Conservation (phyloP, 2,113 vertebrate species). For the Peromyscus maniculatus region DNA sequence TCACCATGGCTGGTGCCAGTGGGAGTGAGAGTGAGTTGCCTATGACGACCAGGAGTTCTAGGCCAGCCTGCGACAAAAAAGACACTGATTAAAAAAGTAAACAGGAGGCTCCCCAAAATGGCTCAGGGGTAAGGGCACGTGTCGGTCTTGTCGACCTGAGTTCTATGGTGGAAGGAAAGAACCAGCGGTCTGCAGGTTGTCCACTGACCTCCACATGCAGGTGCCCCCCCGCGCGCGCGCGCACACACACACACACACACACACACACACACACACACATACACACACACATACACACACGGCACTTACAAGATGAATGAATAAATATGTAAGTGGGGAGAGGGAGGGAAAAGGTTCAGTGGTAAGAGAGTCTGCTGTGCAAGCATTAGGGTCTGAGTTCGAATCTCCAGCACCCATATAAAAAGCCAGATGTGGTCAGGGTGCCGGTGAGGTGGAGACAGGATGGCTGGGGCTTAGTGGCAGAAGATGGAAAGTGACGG, state of each 20-base stretch:
- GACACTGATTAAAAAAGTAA: not conserved
- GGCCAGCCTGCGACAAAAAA: not conserved
- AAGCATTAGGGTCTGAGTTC: not conserved
- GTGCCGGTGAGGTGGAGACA: not conserved
- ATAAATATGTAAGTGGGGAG: not conserved
- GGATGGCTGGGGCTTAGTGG: not conserved
- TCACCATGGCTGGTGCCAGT: not conserved
- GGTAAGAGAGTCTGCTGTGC: not conserved
- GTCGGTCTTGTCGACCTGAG: not conserved
- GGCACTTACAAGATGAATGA: not conserved
- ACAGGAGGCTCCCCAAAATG: not conserved
- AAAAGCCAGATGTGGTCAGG: not conserved
- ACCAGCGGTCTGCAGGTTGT: not conserved
- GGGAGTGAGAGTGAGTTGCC: not conserved
- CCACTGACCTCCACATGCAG: not conserved
- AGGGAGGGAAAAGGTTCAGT: not conserved
- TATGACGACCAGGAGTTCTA: not conserved
- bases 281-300: too few relatives aligned
- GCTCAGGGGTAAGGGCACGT: not conserved
- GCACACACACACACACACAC: too few relatives aligned
- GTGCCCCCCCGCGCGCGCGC: too few relatives aligned
- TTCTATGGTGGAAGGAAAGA: not conserved
- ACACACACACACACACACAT: too few relatives aligned
- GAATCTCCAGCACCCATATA: not conserved
- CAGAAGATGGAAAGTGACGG: not conserved